Percentiles rank a stretch among this genome's conserved stretches.
Evolutionary conservation across 1,140 invertebrate species (phyloP).

Genomic region (Eueides isabella): DNA sequence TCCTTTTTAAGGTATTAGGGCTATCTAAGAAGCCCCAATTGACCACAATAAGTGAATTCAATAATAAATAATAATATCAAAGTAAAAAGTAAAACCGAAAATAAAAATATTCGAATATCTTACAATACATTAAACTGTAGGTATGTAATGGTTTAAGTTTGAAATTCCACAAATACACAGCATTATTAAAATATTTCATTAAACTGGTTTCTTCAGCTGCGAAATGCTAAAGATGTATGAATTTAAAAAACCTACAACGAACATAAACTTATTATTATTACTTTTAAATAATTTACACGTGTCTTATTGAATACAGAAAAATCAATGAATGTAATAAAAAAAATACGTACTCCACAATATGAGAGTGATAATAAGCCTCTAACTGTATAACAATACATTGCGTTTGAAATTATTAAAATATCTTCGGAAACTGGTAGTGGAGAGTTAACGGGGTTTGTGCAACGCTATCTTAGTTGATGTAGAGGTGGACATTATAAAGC

Average conservation of each 20-base stretch:
- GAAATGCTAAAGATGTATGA: no score
- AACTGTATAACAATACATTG: constrained; percentile 13
- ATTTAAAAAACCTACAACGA: no score
- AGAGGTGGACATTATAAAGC: constrained; percentile 72
- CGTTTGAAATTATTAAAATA: not conserved
- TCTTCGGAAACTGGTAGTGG: constrained; percentile 5
- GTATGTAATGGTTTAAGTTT: no score
- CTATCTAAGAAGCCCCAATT: not conserved
- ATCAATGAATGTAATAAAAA: not conserved
- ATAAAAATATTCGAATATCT: no score
- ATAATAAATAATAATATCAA: no score
- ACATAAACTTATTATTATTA: no score
- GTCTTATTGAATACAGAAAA: not conserved
- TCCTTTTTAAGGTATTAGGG: not conserved
- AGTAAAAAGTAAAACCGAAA: no score
- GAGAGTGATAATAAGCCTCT: not conserved
- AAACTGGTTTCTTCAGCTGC: no score
- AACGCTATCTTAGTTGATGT: constrained; percentile 35
- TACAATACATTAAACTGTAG: no score
- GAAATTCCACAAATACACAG: no score
- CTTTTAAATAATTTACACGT: no score
- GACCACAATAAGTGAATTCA: not conserved
- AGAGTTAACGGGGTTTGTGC: constrained; percentile 41
- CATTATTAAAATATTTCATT: no score
- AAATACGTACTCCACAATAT: not conserved